Conservation (phyloP, 2,888 invertebrate genomes). For the Meloe dianella region DNA sequence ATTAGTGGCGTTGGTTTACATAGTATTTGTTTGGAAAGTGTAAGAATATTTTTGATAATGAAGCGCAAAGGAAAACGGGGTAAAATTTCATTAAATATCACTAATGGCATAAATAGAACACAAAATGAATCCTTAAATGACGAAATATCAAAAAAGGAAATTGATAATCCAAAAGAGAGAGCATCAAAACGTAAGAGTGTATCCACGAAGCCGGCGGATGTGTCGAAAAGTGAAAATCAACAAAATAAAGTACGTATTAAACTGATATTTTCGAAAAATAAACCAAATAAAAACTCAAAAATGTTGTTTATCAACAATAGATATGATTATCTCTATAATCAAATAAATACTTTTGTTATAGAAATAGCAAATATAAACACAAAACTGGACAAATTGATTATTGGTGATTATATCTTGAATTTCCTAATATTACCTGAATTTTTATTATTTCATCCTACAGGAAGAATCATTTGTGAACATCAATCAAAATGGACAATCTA, state of each 20-base stretch:
- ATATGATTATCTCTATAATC: too few relatives aligned
- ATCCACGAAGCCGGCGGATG: background rate
- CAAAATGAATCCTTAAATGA: background rate
- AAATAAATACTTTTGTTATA: background rate
- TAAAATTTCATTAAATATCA: background rate
- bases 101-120: background rate
- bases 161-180: slow-evolving; percentile 17
- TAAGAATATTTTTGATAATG: background rate
- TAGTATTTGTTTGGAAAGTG: background rate
- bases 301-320: too few relatives aligned
- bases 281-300: too few relatives aligned
- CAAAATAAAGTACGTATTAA: background rate
- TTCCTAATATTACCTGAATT: background rate
- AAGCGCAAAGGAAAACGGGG: background rate
- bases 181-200: slow-evolving; percentile 15
- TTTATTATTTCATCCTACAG: background rate
- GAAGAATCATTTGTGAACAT: slow-evolving; percentile 21
- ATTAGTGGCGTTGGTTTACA: background rate
- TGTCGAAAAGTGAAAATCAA: background rate
- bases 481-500: slow-evolving; percentile 38
- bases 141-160: background rate
- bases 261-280: too few relatives aligned
- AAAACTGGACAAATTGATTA: background rate
- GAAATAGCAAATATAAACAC: background rate
- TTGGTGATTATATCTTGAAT: background rate